Evolutionary conservation across 2,888 invertebrate genomes (phyloP).

Genomic region (Rutpela maculata): DNA sequence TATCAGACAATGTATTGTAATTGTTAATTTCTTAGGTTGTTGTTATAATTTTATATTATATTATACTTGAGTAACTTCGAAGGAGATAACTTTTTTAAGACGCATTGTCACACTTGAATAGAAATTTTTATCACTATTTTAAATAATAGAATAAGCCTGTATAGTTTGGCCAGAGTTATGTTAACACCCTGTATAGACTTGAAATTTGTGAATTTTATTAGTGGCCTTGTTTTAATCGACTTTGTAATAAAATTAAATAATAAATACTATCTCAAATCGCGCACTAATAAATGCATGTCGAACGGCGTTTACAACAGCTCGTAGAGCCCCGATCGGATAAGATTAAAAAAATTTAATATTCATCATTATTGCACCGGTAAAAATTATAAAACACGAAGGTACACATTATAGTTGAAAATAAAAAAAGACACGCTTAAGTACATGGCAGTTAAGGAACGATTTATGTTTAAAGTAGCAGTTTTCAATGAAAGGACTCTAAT

Average conservation of each 20-base stretch:
- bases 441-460: slow-evolving; percentile 19
- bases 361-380: neutral
- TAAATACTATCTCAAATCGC: neutral
- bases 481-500: slow-evolving; percentile 37
- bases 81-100: no score
- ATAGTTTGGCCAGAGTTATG: no score
- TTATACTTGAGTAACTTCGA: no score
- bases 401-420: neutral
- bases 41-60: no score
- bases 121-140: no score
- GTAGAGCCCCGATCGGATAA: neutral
- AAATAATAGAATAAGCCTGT: no score
- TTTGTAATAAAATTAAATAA: neutral
- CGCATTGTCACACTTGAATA: no score
- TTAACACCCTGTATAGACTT: no score
- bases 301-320: neutral
- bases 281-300: neutral
- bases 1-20: no score
- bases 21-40: no score
- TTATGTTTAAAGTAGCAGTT: slow-evolving; percentile 33
- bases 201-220: no score
- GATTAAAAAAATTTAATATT: slow-evolving; percentile 1
- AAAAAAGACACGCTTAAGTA: slow-evolving; percentile 14
- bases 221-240: neutral
- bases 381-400: slow-evolving; percentile 4